Conservation (phyloP, 2,888 invertebrate genomes). For the Slavum lentiscoides region DNA sequence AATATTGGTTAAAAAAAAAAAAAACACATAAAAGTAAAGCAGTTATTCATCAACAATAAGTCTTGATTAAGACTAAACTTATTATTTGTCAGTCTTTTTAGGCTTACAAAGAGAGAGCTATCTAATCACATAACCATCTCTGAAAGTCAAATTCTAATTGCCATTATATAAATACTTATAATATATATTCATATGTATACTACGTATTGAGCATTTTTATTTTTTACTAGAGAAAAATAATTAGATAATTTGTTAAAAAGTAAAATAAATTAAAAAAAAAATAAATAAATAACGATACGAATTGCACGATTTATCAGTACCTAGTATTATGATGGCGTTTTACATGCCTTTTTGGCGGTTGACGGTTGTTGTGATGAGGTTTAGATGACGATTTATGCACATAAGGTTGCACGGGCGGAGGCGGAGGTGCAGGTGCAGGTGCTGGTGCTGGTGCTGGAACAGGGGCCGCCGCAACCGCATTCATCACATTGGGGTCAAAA, state of each 20-base stretch:
- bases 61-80: constrained; percentile 45
- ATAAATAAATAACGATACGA: constrained; percentile 47
- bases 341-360: constrained; percentile 41
- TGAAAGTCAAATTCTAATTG: constrained; percentile 30
- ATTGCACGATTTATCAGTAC: constrained; percentile 48
- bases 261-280: constrained; percentile 16
- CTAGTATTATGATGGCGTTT: constrained; percentile 41
- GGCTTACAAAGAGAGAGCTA: constrained; percentile 52
- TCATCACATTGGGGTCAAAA: constrained; percentile 37
- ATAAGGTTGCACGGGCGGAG: constrained; percentile 9
- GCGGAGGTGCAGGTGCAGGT: no score
- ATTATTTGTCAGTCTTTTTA: constrained; percentile 47
- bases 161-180: constrained; percentile 31
- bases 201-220: constrained; percentile 34
- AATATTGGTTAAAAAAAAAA: constrained; percentile 28
- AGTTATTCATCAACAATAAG: constrained; percentile 42
- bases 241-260: constrained; percentile 38
- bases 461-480: neutral
- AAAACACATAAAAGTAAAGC: constrained; percentile 29
- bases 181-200: constrained; percentile 23
- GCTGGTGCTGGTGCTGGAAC: no score
- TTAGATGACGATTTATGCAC: constrained; percentile 33
- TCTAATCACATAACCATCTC: constrained; percentile 35
- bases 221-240: constrained; percentile 26
- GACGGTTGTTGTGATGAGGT: constrained; percentile 34